Evolutionary conservation across 2,113 vertebrate genomes (phyloP), one percentile per base, ranked within the genome.

Genomic region (Rhinolophus sinicus): DNA sequence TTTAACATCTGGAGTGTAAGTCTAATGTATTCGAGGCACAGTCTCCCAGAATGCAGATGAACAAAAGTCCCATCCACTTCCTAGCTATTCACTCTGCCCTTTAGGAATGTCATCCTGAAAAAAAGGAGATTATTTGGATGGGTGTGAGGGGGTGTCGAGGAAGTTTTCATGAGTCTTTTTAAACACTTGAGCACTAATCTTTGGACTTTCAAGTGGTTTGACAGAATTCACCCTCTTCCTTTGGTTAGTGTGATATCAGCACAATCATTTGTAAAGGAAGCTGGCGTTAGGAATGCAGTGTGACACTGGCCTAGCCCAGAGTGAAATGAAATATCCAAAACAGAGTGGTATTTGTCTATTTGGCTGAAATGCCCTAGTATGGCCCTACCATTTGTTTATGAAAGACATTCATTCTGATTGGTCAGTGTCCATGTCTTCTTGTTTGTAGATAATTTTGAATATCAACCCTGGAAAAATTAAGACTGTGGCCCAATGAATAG

Each of bases 401-500:
- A 62, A 72, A 95, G 15, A 78, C 7, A n/a, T 54, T 38, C 81
- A 73, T 50, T 95, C 60, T 87, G 28, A 95, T 12, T 38, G 50
- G 19, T 64, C 44, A 67, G 14, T 52, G 4, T 1, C 64, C 35
- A 44, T 38, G 30, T 8, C 21, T 90, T 69, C 33, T 40, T 52
- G 6, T 58, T 84, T 96, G 6, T 52, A 85, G 93, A 73, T 88
- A 35, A 80, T 54, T 88, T 67, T 88, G 60, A 95, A 58, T 64
- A 87, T 40, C 26, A 60, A 30, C 9, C 5, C 64, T 56, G 24
- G 56, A 77, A 93, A 81, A 93, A 72, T 8, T 67, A 76, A 94
- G 54, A 87, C 73, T 40, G 21, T 40, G 30, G 65, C 50, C 90
- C 52, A n/a, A 78, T 52, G 18, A 64, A 81, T n/a, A 89, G 4